phyloP scores from a whole-genome alignment of 2,888 invertebrate genomes.

The Noctua fimbriata region DNA sequence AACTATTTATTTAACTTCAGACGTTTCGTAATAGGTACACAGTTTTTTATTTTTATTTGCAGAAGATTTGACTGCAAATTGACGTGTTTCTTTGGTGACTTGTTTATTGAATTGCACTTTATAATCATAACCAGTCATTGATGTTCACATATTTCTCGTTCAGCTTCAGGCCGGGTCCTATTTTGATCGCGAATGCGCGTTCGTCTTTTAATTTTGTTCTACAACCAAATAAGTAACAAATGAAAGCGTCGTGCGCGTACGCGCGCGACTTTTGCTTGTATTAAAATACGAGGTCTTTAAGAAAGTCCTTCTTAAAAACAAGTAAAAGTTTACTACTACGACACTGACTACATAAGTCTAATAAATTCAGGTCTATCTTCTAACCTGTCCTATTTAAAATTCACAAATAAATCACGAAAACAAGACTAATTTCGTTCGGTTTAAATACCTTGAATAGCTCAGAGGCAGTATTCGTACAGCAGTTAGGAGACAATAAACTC shows the following conservation, averaged over 20 bases:
- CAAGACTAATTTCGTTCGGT: conserved; percentile 4
- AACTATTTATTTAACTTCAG: conserved; percentile 48
- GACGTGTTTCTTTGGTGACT: not conserved
- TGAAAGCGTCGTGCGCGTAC: not conserved
- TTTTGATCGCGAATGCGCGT: not conserved
- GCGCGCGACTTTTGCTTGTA: not conserved
- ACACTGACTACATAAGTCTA: not conserved
- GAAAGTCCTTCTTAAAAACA: not conserved
- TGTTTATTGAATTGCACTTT: no score
- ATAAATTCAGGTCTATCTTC: not conserved
- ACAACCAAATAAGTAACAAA: not conserved
- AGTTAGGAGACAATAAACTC: conserved; percentile 73
- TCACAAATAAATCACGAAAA: conserved; percentile 3
- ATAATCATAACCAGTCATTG: not conserved
- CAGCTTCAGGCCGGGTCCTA: not conserved
- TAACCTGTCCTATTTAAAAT: not conserved
- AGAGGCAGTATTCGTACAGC: conserved; percentile 23
- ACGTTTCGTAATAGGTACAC: conserved; percentile 15
- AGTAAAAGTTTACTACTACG: not conserved
- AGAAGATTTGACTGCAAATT: not conserved
- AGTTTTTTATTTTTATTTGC: not conserved
- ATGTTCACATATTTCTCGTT: not conserved
- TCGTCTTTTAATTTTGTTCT: not conserved
- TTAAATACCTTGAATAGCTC: conserved; percentile 29
- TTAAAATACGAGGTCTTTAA: not conserved